These are phyloP conservation scores for Epistrophe grossulariae DNA, from an alignment of 2,888 invertebrate species.

Conservation along the genomic window DNA sequence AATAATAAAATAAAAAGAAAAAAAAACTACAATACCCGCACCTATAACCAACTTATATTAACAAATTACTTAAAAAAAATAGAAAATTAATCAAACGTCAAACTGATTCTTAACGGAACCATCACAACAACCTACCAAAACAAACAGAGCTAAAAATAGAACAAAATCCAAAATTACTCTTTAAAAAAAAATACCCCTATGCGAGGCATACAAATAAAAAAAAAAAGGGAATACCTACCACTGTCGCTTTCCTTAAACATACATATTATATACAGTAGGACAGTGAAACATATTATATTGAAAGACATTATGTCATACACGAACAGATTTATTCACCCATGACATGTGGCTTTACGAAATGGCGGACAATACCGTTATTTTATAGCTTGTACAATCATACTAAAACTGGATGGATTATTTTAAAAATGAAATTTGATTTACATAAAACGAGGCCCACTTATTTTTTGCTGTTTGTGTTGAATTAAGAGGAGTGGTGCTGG, in stretches of 20 bases:
- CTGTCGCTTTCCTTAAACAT: conserved; percentile 37
- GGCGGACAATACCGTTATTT: conserved; percentile 40
- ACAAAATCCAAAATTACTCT: conserved; percentile 31
- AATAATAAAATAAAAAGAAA: not conserved
- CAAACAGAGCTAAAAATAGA: conserved; percentile 27
- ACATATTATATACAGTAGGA: not conserved
- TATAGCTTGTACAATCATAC: conserved; percentile 31
- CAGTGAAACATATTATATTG: conserved; percentile 36
- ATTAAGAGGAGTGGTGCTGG: conserved; percentile 24
- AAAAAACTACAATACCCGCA: conserved; percentile 15
- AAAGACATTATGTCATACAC: conserved; percentile 48
- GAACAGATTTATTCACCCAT: conserved; percentile 8
- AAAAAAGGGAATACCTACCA: not conserved
- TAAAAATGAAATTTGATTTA: conserved; percentile 52
- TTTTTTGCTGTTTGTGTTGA: not conserved
- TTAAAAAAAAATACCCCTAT: not conserved
- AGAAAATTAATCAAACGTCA: conserved; percentile 30
- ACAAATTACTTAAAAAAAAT: conserved; percentile 31
- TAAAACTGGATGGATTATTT: conserved; percentile 14
- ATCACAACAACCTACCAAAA: conserved; percentile 7
- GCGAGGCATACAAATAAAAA: not conserved
- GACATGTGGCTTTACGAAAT: conserved; percentile 44
- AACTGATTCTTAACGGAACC: conserved; percentile 5
- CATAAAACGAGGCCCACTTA: conserved; percentile 53
- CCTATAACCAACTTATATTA: conserved; percentile 3